These are phyloP conservation scores for Scrobipalpa costella DNA, from an alignment of 2,888 invertebrate genomes.

Conservation along the genomic window DNA sequence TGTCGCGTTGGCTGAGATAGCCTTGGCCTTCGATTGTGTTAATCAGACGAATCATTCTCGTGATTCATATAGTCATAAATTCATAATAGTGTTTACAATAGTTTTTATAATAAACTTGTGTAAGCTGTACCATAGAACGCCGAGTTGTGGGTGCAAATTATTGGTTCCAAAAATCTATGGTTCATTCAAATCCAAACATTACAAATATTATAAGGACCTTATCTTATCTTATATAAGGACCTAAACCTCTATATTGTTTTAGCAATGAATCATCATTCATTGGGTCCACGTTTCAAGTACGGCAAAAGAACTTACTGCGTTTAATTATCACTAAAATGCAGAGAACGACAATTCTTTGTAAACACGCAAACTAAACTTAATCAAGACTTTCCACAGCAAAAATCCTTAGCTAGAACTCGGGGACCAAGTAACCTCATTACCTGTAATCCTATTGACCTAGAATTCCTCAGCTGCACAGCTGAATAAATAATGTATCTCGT, in stretches of 20 bases:
- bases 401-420: neutral
- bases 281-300: too few relatives aligned
- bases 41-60: neutral
- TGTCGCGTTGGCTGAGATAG: neutral
- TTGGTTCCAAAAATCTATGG: too few relatives aligned
- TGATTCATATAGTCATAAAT: neutral
- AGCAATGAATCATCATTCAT: too few relatives aligned
- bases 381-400: neutral
- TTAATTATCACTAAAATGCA: too few relatives aligned
- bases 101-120: neutral
- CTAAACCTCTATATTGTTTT: too few relatives aligned
- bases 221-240: too few relatives aligned
- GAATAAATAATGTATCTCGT: constrained; percentile 6
- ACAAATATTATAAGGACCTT: too few relatives aligned
- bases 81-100: neutral
- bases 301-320: too few relatives aligned
- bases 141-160: too few relatives aligned
- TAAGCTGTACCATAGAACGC: too few relatives aligned
- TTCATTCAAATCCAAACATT: too few relatives aligned
- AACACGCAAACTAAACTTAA: neutral
- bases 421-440: neutral
- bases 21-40: neutral
- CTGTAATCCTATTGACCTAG: neutral
- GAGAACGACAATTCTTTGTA: neutral
- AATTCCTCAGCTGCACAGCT: neutral